These are phyloP conservation scores for Hetaerina titia DNA, from an alignment of 2,888 invertebrate genomes.

Conservation along the genomic window DNA sequence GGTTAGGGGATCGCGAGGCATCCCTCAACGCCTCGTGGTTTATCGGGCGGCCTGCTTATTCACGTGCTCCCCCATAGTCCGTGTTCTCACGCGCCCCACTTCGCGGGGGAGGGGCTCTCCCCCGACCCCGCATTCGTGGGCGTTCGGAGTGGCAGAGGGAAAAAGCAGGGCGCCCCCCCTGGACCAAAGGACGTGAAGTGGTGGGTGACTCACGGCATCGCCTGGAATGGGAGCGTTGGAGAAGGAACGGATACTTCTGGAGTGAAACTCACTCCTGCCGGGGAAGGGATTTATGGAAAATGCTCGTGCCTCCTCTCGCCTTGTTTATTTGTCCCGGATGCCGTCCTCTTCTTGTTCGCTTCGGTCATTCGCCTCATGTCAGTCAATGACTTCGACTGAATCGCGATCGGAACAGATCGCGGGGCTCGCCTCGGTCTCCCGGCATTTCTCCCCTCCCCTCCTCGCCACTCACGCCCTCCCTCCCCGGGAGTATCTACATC, in stretches of 20 bases:
- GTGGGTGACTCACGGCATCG: not conserved
- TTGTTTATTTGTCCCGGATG: not conserved
- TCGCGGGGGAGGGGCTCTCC: not conserved
- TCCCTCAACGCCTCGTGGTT: not conserved
- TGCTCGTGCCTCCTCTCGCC: not conserved
- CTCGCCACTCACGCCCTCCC: too few relatives aligned
- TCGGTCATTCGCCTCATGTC: not conserved
- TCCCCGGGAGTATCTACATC: too few relatives aligned
- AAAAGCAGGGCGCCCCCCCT: too few relatives aligned
- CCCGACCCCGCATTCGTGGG: not conserved
- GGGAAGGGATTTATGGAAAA: constrained; percentile 15
- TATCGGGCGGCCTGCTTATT: not conserved
- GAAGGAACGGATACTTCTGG: not conserved
- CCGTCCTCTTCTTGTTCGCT: not conserved
- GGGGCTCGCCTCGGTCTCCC: too few relatives aligned
- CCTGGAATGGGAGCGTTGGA: not conserved
- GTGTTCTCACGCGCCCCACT: not conserved
- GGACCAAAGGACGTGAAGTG: not conserved
- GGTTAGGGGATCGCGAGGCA: not conserved
- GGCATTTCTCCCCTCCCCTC: too few relatives aligned
- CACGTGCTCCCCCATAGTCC: not conserved
- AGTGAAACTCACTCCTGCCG: not conserved
- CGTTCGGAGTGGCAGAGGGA: not conserved
- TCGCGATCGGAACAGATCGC: not conserved
- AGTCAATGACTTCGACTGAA: not conserved